Percentiles rank a stretch among this genome's conserved stretches.
Evolutionary conservation across 2,888 invertebrate species (phyloP).

Genomic region (Creontiades dilutus): DNA sequence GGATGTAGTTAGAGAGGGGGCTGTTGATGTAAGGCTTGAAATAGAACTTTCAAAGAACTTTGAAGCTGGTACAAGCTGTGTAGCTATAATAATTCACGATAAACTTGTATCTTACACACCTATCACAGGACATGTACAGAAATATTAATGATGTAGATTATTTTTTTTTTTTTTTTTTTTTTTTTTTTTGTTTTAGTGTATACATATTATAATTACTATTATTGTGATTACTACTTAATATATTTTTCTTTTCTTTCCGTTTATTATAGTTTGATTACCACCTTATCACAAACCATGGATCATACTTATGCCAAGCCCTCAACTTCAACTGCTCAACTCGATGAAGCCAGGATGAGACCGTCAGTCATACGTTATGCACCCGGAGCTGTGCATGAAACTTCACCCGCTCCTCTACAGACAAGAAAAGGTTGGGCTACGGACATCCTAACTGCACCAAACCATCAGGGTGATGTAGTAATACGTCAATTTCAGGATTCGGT

Average conservation of each 20-base stretch:
- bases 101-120: constrained; percentile 17
- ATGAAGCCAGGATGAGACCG: too few species aligned
- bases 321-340: too few species aligned
- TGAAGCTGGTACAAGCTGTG: background rate
- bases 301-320: background rate
- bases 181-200: too few species aligned
- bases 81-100: background rate
- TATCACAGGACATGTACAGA: background rate
- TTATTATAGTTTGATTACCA: too few species aligned
- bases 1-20: background rate
- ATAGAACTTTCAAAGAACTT: background rate
- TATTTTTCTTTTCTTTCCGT: too few species aligned
- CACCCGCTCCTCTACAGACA: background rate
- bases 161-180: too few species aligned
- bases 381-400: too few species aligned
- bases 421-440: background rate
- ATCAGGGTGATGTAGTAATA: background rate
- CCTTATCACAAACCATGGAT: background rate
- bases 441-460: background rate
- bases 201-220: too few species aligned
- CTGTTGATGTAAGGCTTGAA: background rate
- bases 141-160: background rate
- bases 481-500: background rate
- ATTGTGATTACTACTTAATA: too few species aligned
- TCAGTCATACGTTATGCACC: background rate